Conservation (phyloP, 2,113 vertebrate species). For the Myodes glareolus region DNA sequence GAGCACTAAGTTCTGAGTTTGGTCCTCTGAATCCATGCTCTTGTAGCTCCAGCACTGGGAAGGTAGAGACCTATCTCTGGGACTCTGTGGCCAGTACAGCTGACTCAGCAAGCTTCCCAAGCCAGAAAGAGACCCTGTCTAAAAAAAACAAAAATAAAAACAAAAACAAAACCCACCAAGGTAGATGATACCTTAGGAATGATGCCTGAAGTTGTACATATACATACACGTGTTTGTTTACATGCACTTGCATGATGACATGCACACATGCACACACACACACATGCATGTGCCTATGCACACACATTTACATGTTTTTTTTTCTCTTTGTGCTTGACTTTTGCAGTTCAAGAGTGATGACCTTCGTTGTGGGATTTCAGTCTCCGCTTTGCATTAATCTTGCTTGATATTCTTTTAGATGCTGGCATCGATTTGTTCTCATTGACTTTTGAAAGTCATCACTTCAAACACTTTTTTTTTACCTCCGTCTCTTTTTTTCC, state of each 20-base stretch:
- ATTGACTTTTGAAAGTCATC: background rate
- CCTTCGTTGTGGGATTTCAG: background rate
- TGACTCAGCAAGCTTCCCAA: background rate
- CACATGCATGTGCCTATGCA: too few species aligned
- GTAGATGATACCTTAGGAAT: background rate
- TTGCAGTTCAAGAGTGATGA: background rate
- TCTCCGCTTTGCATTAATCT: background rate
- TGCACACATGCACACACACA: background rate
- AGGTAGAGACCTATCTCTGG: background rate
- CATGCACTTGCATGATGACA: background rate
- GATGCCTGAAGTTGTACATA: background rate
- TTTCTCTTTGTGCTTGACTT: background rate
- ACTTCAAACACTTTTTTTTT: constrained; percentile 7
- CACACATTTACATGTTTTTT: background rate
- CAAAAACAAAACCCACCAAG: background rate
- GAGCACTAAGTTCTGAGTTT: background rate
- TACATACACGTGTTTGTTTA: background rate
- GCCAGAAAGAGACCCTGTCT: too few species aligned
- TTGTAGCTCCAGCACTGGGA: background rate
- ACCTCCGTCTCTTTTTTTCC: background rate
- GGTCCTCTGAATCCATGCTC: background rate
- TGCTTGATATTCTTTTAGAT: background rate
- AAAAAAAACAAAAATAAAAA: too few species aligned
- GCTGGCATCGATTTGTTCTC: background rate
- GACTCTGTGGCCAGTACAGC: background rate